phyloP scores from a whole-genome alignment of 1,140 invertebrate genomes.

The Neoseiulus cucumeris region DNA sequence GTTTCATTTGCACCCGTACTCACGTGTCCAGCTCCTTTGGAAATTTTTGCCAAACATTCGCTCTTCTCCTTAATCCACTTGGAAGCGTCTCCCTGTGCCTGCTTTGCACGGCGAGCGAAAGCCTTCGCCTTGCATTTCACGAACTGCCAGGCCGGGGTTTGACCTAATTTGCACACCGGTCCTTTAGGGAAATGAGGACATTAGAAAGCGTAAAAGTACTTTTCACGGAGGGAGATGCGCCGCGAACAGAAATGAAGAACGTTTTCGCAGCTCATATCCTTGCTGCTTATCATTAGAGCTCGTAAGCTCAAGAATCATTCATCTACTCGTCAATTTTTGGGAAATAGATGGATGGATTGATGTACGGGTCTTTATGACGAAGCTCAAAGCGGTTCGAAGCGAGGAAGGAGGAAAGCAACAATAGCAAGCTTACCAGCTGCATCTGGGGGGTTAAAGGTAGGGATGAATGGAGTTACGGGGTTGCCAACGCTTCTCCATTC shows the following conservation, averaged over 20 bases:
- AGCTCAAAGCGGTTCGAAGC: too few relatives aligned
- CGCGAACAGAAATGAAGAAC: neutral
- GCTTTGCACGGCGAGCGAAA: neutral
- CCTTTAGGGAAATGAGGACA: neutral
- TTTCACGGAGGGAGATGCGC: neutral
- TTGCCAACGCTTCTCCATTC: too few relatives aligned
- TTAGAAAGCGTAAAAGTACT: neutral
- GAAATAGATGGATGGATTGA: too few relatives aligned
- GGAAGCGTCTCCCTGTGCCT: neutral
- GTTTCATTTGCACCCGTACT: neutral
- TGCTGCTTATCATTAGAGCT: too few relatives aligned
- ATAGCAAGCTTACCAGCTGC: too few relatives aligned
- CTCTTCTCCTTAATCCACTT: constrained; percentile 2
- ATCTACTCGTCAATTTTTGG: too few relatives aligned
- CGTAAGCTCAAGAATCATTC: too few relatives aligned
- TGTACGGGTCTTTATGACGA: too few relatives aligned
- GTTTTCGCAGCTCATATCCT: too few relatives aligned
- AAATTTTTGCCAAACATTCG: neutral
- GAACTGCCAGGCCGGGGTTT: constrained; percentile 7
- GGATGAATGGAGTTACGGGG: too few relatives aligned
- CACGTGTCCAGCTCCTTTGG: neutral
- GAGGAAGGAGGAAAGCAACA: too few relatives aligned
- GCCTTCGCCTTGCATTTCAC: constrained; percentile 1
- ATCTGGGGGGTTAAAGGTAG: too few relatives aligned
- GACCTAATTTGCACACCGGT: neutral